Evolutionary conservation across 2,113 vertebrate species (phyloP).

Genomic region (Panthera leo): DNA sequence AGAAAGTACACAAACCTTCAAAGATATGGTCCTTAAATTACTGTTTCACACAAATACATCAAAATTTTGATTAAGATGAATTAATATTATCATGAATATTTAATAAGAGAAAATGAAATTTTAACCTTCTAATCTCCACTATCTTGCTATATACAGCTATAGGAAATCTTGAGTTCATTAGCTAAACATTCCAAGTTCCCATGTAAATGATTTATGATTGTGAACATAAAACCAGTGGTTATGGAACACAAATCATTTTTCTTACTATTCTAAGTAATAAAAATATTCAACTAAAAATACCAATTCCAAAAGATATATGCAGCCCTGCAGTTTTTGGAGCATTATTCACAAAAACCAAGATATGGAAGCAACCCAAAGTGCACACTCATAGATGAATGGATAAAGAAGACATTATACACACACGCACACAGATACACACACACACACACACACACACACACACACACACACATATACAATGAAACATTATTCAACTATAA

Average conservation of each 20-base stretch:
- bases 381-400: background rate
- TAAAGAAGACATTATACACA: background rate
- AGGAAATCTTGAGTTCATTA: background rate
- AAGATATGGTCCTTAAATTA: background rate
- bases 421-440: too few species aligned
- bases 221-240: background rate
- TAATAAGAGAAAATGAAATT: background rate
- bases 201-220: background rate
- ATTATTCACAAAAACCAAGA: background rate
- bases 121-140: background rate
- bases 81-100: background rate
- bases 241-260: background rate
- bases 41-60: background rate
- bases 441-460: too few species aligned
- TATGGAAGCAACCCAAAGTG: background rate
- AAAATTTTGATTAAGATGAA: background rate
- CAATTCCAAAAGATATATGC: background rate
- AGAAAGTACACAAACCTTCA: background rate
- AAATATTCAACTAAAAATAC: background rate
- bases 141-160: background rate
- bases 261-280: background rate
- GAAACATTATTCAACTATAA: background rate
- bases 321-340: background rate
- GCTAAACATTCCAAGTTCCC: background rate
- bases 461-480: background rate